These are phyloP conservation scores for Coracias cyanogaster DNA, from an alignment of 2,797 vertebrate species.

Conservation along the genomic window DNA sequence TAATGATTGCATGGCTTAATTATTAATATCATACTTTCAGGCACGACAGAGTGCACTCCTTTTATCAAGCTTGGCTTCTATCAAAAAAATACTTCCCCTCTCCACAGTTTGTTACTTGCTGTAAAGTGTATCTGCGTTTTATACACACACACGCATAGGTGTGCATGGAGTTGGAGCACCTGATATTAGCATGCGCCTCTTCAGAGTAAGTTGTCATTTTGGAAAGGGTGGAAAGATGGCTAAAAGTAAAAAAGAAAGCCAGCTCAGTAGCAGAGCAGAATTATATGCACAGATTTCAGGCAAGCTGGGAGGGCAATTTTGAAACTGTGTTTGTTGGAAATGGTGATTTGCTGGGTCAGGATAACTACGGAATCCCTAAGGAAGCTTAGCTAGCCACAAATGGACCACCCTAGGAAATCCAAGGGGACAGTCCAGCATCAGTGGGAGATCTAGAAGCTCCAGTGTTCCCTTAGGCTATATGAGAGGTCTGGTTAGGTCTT, in stretches of 20 bases:
- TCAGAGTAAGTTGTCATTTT: background rate
- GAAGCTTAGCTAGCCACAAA: background rate
- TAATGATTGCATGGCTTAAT: constrained; percentile 83
- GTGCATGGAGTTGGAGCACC: background rate
- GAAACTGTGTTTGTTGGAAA: background rate
- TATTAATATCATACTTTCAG: constrained; percentile 80
- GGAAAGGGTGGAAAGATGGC: background rate
- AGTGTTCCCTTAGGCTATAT: background rate
- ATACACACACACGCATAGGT: fast-evolving
- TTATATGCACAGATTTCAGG: background rate
- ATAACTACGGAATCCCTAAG: background rate
- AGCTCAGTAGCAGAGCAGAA: background rate
- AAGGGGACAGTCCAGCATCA: background rate
- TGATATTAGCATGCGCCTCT: background rate
- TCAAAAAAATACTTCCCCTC: constrained; percentile 60
- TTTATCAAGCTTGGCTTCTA: constrained; percentile 49
- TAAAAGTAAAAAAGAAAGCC: background rate
- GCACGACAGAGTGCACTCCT: constrained; percentile 36
- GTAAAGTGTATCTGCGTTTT: background rate
- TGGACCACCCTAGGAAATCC: background rate
- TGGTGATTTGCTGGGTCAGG: background rate
- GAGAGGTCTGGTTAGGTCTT: constrained; percentile 1
- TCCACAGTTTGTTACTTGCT: background rate
- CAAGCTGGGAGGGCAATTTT: background rate
- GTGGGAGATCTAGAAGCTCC: background rate